phyloP scores from a whole-genome alignment of 2,888 invertebrate species.

The Oscheius sp. region DNA sequence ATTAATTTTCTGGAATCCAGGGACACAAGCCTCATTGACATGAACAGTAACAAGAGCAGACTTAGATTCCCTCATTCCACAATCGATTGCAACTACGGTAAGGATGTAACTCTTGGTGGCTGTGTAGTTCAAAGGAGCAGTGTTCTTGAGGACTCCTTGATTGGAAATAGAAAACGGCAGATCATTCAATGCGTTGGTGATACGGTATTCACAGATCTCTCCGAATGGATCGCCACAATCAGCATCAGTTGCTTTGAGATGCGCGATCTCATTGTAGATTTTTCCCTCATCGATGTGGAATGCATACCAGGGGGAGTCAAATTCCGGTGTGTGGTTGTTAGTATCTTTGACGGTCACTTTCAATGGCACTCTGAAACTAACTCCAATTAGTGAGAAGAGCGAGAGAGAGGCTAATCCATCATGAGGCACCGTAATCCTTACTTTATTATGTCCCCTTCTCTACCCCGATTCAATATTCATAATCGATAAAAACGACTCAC shows the following conservation, averaged over 20 bases:
- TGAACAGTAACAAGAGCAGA: slow-evolving; percentile 96
- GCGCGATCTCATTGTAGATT: slow-evolving; percentile 80
- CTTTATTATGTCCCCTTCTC: not conserved
- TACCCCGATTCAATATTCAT: not conserved
- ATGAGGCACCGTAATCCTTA: not conserved
- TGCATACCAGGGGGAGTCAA: slow-evolving; percentile 88
- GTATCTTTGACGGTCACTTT: slow-evolving; percentile 88
- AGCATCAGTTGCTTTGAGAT: slow-evolving; percentile 88
- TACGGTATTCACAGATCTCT: slow-evolving; percentile 96
- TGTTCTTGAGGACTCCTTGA: slow-evolving; percentile 81
- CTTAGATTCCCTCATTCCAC: slow-evolving; percentile 85
- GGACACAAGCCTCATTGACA: slow-evolving; percentile 77
- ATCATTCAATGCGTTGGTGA: slow-evolving; percentile 76
- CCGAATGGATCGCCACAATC: slow-evolving; percentile 95
- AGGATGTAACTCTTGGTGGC: slow-evolving; percentile 93
- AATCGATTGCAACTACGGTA: slow-evolving; percentile 94
- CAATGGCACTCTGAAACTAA: slow-evolving; percentile 53
- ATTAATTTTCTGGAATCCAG: slow-evolving; percentile 37
- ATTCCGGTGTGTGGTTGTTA: slow-evolving; percentile 92
- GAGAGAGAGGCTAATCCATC: not conserved
- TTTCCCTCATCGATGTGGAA: slow-evolving; percentile 87
- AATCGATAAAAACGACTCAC: slow-evolving; percentile 28
- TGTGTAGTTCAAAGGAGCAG: slow-evolving; percentile 89
- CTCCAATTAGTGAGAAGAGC: not conserved
- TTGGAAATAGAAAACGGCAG: slow-evolving; percentile 68